Conservation (phyloP, 1,140 invertebrate species). For the Drosophila lacteicornis region DNA sequence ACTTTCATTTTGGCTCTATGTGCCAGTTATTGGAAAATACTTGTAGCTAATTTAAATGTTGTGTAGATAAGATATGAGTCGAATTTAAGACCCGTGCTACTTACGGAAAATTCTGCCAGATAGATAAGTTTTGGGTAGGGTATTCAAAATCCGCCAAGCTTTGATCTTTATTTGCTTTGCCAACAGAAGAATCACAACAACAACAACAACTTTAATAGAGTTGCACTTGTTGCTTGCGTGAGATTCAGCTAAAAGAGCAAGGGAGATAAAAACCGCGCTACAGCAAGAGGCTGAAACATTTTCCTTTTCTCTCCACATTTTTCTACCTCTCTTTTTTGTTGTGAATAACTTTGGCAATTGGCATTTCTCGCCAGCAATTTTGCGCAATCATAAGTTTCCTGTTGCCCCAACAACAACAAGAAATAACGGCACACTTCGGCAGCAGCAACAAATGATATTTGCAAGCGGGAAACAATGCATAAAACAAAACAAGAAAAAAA, state of each 20-base stretch:
- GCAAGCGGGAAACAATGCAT: conserved; percentile 51
- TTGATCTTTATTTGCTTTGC: conserved; percentile 8
- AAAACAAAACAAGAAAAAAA: conserved; percentile 39
- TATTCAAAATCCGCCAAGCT: neutral
- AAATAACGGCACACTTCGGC: conserved; percentile 64
- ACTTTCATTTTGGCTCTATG: neutral
- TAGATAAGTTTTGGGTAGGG: conserved; percentile 10
- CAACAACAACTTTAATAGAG: conserved; percentile 17
- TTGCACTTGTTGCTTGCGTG: conserved; percentile 42
- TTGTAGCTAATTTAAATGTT: conserved; percentile 17
- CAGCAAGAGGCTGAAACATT: conserved; percentile 14
- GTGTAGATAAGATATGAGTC: conserved; percentile 17
- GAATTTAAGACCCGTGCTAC: conserved; percentile 9
- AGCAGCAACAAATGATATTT: conserved; percentile 45
- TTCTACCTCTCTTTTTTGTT: conserved; percentile 34
- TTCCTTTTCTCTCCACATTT: conserved; percentile 31
- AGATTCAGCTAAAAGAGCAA: conserved; percentile 21
- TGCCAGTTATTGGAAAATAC: conserved; percentile 1
- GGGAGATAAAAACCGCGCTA: conserved; percentile 25
- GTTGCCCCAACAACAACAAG: conserved; percentile 60
- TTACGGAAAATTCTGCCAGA: neutral
- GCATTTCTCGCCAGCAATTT: conserved; percentile 70
- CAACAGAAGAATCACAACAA: conserved; percentile 17
- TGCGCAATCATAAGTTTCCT: conserved; percentile 78
- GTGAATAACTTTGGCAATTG: conserved; percentile 73